Evolutionary conservation across 2,888 invertebrate genomes (phyloP), one percentile per base, ranked within the genome.

Genomic region (Drosophila hawaiiensis): DNA sequence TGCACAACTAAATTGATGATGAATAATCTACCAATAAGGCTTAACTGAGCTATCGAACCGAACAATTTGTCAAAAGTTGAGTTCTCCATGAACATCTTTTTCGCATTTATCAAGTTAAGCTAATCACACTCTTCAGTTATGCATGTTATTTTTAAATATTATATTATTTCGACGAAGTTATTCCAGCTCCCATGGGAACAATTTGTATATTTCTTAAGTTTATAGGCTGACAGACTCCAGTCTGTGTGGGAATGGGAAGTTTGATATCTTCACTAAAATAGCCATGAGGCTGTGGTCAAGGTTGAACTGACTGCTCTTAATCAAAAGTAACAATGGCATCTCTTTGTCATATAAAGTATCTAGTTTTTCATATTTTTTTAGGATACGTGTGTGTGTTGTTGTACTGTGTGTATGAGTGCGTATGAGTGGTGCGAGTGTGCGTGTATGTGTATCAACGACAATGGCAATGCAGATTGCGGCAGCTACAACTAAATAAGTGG

Each of bases 401-500:
- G 29, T 7, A n/a, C n/a, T n/a, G 47, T 65, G 29, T 37, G 43
- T 22, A 16, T 7, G 12, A 10, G 35, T 37, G 50, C 4, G 35
- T 47, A 7, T 59, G 31, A 28, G 52, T 39, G 0, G 41, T 41
- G 39, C 35, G 52, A 37, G 50, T 7, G 28, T 52, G 31, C 53
- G 31, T 25, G 47, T 22, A 4, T 47, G 53, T 47, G 53, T 47
- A 69, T 74, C 69, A 67, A 79, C 73, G 78, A 66, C 54, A 59
- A 68, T 55, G 70, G 41, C 33, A 56, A 75, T 69, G 67, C 66
- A 62, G 28, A 28, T 41, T 76, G 39, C 37, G 70, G 66, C 60
- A 69, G 59, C 69, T 53, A 50, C 39, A 56, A 31, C 64, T 54
- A 62, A 79, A 56, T 61, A 75, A 75, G 69, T 58, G 61, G 47